Evolutionary conservation across 2,797 vertebrate species (phyloP).

Genomic region (Peromyscus eremicus): DNA sequence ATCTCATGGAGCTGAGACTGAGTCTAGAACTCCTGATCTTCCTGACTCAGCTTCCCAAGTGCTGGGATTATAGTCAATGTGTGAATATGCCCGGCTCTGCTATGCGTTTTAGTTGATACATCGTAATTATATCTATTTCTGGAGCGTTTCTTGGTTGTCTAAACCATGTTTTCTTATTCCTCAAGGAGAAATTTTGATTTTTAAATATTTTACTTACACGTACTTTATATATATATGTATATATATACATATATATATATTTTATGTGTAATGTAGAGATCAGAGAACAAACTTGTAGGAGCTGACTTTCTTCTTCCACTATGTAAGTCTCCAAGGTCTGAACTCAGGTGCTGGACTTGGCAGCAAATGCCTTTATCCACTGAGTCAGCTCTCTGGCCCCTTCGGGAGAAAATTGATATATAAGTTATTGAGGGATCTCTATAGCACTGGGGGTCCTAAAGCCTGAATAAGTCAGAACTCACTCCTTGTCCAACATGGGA

Average conservation of each 20-base stretch:
- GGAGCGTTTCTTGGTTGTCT: neutral
- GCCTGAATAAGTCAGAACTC: conserved; percentile 1
- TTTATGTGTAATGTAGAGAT: neutral
- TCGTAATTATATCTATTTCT: neutral
- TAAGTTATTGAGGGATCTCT: conserved; percentile 8
- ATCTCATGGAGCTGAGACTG: neutral
- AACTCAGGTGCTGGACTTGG: neutral
- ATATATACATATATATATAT: too few species aligned
- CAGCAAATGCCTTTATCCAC: neutral
- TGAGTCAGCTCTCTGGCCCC: neutral
- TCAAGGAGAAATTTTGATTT: conserved; percentile 5
- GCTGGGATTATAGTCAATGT: neutral
- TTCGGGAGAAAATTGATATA: conserved; percentile 28
- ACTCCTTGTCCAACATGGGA: neutral
- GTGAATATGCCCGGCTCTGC: neutral
- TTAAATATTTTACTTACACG: neutral
- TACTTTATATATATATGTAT: too few species aligned
- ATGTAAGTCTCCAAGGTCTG: neutral
- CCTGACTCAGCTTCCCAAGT: neutral
- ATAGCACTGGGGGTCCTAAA: neutral
- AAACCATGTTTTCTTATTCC: neutral
- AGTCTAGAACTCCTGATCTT: neutral
- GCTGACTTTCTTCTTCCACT: neutral
- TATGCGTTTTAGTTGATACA: neutral
- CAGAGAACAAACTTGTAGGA: neutral